phyloP scores from a whole-genome alignment of 2,797 vertebrate genomes.

The Molossus molossus region DNA sequence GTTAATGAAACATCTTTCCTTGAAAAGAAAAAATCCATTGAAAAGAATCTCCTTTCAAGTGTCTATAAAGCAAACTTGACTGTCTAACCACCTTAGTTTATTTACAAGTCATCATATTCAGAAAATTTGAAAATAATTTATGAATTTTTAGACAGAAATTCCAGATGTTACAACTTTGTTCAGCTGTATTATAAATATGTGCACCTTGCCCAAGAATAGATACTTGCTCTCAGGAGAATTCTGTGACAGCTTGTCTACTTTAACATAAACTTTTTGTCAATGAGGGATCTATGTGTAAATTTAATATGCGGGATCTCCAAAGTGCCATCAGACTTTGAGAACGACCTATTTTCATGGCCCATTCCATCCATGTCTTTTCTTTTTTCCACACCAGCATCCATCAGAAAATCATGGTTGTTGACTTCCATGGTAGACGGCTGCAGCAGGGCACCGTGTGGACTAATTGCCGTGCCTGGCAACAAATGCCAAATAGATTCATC shows the following conservation, averaged over 20 bases:
- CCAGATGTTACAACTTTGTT: neutral
- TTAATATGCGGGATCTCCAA: conserved; percentile 54
- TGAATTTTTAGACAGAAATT: neutral
- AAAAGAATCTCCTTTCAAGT: neutral
- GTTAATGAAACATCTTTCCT: conserved; percentile 47
- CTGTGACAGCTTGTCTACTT: conserved; percentile 68
- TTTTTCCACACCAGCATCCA: conserved; percentile 74
- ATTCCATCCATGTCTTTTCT: conserved; percentile 76
- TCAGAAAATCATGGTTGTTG: conserved; percentile 82
- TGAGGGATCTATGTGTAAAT: conserved; percentile 59
- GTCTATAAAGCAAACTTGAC: conserved; percentile 51
- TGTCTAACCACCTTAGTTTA: neutral
- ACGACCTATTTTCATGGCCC: conserved; percentile 77
- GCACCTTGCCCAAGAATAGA: conserved; percentile 22
- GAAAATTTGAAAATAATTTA: conserved; percentile 62
- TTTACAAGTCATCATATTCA: conserved; percentile 39
- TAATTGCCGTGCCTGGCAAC: conserved; percentile 54
- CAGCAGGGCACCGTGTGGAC: conserved; percentile 75
- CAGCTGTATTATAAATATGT: conserved; percentile 63
- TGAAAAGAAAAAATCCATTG: conserved; percentile 29
- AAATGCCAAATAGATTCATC: conserved; percentile 82
- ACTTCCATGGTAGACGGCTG: conserved; percentile 74
- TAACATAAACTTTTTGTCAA: conserved; percentile 55
- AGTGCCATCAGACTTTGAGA: conserved; percentile 89
- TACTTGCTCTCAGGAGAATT: conserved; percentile 58